phyloP scores from a whole-genome alignment of 2,113 vertebrate species.

The Aegypius monachus region DNA sequence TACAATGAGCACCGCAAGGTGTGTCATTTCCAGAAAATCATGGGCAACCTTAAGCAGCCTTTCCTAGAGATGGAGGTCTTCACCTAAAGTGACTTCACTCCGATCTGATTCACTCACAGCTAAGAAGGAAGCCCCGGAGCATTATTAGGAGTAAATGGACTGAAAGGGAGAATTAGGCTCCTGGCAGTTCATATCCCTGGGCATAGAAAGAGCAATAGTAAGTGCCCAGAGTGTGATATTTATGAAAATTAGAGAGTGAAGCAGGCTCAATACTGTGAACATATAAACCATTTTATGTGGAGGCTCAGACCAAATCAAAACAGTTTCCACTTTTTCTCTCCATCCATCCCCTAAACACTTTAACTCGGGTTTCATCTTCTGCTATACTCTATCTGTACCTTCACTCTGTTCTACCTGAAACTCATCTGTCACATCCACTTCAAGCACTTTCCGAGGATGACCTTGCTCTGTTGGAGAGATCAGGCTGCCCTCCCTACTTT shows the following conservation, averaged over 20 bases:
- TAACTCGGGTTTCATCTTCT: not conserved
- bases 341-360: not conserved
- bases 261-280: not conserved
- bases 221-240: not conserved
- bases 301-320: not conserved
- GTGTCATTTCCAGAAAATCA: not conserved
- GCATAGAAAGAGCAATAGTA: not conserved
- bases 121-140: not conserved
- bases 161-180: not conserved
- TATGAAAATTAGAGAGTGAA: not conserved
- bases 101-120: not conserved
- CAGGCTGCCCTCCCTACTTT: not conserved
- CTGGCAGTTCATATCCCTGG: not conserved
- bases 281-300: not conserved
- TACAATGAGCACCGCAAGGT: not conserved
- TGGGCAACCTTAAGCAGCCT: not conserved
- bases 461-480: not conserved
- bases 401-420: not conserved
- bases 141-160: rapidly evolving
- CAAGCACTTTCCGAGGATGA: not conserved
- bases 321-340: not conserved
- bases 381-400: rapidly evolving
- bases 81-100: not conserved
- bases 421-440: not conserved
- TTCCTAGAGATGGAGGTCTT: not conserved